Conservation (phyloP, 2,888 invertebrate genomes). For the Chesias legatella region DNA sequence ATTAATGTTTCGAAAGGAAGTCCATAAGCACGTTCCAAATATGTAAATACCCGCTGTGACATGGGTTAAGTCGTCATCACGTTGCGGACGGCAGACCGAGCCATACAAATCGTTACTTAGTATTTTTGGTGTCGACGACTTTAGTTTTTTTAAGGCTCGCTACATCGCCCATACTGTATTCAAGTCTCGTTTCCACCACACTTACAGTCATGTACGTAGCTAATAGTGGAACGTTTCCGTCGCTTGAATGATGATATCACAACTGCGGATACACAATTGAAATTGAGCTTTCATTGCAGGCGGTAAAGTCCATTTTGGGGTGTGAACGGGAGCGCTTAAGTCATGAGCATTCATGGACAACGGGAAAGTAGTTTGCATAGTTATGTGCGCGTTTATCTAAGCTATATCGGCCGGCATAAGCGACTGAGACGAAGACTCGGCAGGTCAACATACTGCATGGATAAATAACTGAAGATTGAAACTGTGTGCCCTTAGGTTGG, state of each 20-base stretch:
- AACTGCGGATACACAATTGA: conserved; percentile 19
- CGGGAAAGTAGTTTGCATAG: conserved; percentile 70
- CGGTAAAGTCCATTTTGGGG: conserved; percentile 46
- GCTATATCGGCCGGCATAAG: conserved; percentile 60
- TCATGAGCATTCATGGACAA: conserved; percentile 25
- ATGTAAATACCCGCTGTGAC: conserved; percentile 55
- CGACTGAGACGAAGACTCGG: conserved; percentile 45
- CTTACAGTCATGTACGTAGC: conserved; percentile 64
- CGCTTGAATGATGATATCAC: conserved; percentile 32
- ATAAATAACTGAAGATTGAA: background rate
- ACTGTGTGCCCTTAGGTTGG: background rate
- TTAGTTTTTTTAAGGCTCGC: conserved; percentile 69
- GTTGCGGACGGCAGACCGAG: conserved; percentile 54
- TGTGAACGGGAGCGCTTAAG: conserved; percentile 34
- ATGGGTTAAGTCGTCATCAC: conserved; percentile 53
- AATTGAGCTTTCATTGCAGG: conserved; percentile 36
- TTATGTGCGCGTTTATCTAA: conserved; percentile 73
- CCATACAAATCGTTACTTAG: conserved; percentile 71
- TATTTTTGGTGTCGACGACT: conserved; percentile 65
- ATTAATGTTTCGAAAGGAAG: conserved; percentile 38
- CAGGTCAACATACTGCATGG: conserved; percentile 33
- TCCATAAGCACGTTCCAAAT: conserved; percentile 53
- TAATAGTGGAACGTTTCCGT: conserved; percentile 58
- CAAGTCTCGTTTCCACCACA: conserved; percentile 68
- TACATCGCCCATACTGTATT: conserved; percentile 67